Evolutionary conservation across 2,797 vertebrate genomes (phyloP).

Genomic region (Molossus alvarezi): DNA sequence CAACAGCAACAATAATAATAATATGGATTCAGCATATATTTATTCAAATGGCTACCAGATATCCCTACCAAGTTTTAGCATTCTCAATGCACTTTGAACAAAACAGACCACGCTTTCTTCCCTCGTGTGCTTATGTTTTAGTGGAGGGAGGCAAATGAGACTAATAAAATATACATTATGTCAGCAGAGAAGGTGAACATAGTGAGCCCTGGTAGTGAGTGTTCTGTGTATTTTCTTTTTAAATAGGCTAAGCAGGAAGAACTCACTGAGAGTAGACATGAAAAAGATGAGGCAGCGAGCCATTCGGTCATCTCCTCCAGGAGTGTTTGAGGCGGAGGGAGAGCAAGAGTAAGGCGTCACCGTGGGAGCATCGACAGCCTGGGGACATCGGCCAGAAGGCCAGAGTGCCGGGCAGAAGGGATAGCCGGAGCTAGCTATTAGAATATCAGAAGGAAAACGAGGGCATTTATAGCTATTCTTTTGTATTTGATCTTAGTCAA

Average conservation of each 20-base stretch:
- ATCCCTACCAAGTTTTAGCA: background rate
- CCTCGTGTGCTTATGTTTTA: background rate
- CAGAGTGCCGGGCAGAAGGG: background rate
- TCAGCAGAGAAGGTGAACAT: background rate
- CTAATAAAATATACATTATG: slow-evolving; percentile 23
- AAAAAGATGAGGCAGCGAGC: background rate
- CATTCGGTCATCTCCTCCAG: background rate
- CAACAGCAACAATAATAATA: background rate
- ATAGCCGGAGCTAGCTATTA: no score
- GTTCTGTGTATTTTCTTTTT: background rate
- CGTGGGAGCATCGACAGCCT: background rate
- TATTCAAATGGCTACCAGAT: background rate
- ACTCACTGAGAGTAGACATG: background rate
- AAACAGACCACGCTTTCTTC: background rate
- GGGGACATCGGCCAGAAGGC: background rate
- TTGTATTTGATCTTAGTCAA: background rate
- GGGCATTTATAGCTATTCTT: background rate
- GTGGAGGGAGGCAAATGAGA: background rate
- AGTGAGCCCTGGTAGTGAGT: background rate
- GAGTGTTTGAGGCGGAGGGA: background rate
- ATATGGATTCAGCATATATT: background rate
- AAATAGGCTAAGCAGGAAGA: background rate
- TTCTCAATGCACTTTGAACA: background rate
- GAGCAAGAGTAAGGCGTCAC: background rate
- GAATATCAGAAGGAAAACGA: background rate